Conservation (phyloP, 1,140 invertebrate species). For the Drosophila sp. region DNA sequence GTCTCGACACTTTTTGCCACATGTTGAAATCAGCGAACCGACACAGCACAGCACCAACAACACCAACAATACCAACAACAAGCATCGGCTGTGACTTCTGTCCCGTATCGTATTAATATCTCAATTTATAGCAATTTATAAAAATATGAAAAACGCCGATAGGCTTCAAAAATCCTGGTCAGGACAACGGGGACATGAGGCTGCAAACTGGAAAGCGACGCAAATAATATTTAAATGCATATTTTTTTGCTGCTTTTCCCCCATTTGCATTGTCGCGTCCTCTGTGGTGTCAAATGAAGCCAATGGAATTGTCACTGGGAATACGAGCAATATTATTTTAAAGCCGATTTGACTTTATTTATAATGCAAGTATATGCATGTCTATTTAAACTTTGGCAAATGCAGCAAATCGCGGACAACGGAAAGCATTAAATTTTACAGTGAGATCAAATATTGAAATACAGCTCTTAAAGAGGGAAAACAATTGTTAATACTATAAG, state of each 20-base stretch:
- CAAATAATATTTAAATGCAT: conserved; percentile 74
- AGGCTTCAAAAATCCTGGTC: conserved; percentile 28
- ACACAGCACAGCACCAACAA: conserved; percentile 38
- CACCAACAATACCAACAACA: conserved; percentile 16
- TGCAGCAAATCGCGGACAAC: conserved; percentile 23
- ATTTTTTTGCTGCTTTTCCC: conserved; percentile 37
- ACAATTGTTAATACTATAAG: not conserved
- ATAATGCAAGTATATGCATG: conserved; percentile 12
- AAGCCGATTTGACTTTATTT: conserved; percentile 36
- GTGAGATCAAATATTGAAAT: conserved; percentile 2
- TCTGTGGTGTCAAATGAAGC: conserved; percentile 44
- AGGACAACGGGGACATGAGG: not conserved
- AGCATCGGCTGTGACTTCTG: conserved; percentile 62
- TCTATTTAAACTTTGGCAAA: conserved; percentile 15
- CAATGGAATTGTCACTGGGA: conserved; percentile 48
- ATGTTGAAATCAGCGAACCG: conserved; percentile 70
- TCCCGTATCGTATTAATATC: conserved; percentile 81
- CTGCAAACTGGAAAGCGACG: conserved; percentile 38
- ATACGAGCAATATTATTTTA: conserved; percentile 47
- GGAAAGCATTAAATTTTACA: not conserved
- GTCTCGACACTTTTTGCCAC: conserved; percentile 73
- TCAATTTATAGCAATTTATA: conserved; percentile 83
- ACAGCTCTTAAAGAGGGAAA: too few relatives aligned
- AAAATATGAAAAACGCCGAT: conserved; percentile 78
- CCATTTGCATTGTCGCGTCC: conserved; percentile 19